phyloP scores from a whole-genome alignment of 1,140 invertebrate genomes.

The Condylostylus longicornis region DNA sequence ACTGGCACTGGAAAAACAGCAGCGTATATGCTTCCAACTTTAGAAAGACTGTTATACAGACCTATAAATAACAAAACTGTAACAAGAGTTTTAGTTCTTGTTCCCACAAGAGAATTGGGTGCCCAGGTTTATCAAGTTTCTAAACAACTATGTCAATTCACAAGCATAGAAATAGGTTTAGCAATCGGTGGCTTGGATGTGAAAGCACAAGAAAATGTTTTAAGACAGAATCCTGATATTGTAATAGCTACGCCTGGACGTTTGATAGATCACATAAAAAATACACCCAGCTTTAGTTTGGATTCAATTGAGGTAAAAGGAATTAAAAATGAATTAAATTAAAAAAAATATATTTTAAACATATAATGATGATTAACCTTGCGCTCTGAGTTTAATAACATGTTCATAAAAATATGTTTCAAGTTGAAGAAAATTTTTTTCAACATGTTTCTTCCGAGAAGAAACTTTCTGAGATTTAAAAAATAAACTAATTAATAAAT shows the following conservation, averaged over 20 bases:
- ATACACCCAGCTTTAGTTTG: conserved; percentile 83
- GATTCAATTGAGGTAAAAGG: conserved; percentile 71
- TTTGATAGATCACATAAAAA: conserved; percentile 92
- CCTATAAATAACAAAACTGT: conserved; percentile 43
- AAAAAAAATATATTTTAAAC: neutral
- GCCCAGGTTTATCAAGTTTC: conserved; percentile 87
- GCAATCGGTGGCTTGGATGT: conserved; percentile 88
- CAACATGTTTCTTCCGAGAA: conserved; percentile 16
- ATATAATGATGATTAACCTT: conserved; percentile 26
- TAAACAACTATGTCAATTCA: conserved; percentile 78
- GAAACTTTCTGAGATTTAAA: conserved; percentile 16
- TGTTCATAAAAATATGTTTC: neutral
- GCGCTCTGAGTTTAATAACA: conserved; percentile 30
- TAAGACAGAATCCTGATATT: conserved; percentile 85
- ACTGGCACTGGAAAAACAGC: conserved; percentile 98
- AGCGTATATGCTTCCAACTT: conserved; percentile 93
- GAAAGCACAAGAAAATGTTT: conserved; percentile 76
- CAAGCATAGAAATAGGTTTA: conserved; percentile 62
- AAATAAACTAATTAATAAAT: too few relatives aligned
- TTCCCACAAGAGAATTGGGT: conserved; percentile 92
- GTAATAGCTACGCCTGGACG: conserved; percentile 96
- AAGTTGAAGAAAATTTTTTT: conserved; percentile 13
- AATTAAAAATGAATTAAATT: neutral
- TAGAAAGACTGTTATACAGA: conserved; percentile 82
- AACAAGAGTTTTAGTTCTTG: conserved; percentile 80